phyloP scores from a whole-genome alignment of 2,888 invertebrate genomes.

The Xestia rhomboidea region DNA sequence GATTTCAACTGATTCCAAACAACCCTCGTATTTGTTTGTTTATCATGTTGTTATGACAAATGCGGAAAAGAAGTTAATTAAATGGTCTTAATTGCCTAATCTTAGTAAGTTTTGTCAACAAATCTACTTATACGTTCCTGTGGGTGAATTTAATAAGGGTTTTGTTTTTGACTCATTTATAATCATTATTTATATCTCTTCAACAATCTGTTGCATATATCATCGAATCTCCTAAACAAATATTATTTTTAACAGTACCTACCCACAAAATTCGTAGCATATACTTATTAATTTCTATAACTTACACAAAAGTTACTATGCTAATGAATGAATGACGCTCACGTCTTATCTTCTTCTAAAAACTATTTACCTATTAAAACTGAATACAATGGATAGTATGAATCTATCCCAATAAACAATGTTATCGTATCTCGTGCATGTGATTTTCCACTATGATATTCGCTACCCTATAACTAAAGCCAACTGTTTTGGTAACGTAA shows the following conservation, averaged over 20 bases:
- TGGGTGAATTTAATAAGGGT: neutral
- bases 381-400: constrained; percentile 22
- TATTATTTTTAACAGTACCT: neutral
- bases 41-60: neutral
- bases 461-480: neutral
- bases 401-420: constrained; percentile 24
- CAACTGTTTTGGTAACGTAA: neutral
- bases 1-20: neutral
- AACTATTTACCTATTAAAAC: constrained; percentile 39
- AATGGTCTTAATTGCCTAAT: neutral
- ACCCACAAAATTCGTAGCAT: neutral
- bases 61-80: neutral
- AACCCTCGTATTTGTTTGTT: neutral
- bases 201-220: neutral
- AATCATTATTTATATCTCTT: neutral
- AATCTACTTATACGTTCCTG: neutral
- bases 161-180: neutral
- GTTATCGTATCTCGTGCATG: constrained; percentile 36
- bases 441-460: constrained; percentile 26
- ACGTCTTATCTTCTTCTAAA: constrained; percentile 20
- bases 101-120: neutral
- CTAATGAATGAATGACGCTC: constrained; percentile 48
- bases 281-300: neutral
- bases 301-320: neutral
- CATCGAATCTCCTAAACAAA: neutral